phyloP scores from a whole-genome alignment of 2,797 vertebrate species.

The Emys orbicularis region DNA sequence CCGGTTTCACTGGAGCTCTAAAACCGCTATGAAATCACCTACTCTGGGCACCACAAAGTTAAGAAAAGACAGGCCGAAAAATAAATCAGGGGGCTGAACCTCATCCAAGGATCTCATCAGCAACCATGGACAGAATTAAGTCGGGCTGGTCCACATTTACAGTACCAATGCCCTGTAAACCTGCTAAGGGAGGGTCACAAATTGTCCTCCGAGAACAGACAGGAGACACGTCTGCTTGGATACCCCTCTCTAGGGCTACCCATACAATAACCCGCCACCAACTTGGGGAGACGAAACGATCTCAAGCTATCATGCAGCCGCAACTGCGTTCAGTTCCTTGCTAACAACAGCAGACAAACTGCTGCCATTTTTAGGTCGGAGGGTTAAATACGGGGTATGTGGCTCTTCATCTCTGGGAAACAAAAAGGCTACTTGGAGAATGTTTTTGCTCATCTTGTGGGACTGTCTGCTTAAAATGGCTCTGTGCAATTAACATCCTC shows the following conservation, averaged over 20 bases:
- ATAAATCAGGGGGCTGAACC: not conserved
- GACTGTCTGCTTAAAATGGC: not conserved
- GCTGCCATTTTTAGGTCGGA: not conserved
- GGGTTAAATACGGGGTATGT: not conserved
- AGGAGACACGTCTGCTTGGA: slow-evolving; percentile 25
- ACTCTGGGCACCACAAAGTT: not conserved
- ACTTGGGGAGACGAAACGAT: not conserved
- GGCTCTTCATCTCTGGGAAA: not conserved
- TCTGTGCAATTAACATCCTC: not conserved
- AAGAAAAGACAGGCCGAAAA: not conserved
- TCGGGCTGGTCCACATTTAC: slow-evolving; percentile 9
- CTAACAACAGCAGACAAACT: not conserved
- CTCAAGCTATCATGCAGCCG: not conserved
- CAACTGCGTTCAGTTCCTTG: fast-evolving
- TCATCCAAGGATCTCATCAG: slow-evolving; percentile 6
- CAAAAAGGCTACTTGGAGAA: not conserved
- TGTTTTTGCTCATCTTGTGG: fast-evolving
- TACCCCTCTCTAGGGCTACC: slow-evolving; percentile 4
- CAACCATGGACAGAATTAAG: slow-evolving; percentile 16
- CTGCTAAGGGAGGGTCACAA: slow-evolving; percentile 25
- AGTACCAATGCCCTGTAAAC: slow-evolving; percentile 33
- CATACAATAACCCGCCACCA: not conserved
- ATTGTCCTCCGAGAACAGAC: not conserved
- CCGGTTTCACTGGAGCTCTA: not conserved
- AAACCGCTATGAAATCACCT: not conserved